Conservation (phyloP, 2,888 invertebrate species). For the Melipona beecheii region DNA sequence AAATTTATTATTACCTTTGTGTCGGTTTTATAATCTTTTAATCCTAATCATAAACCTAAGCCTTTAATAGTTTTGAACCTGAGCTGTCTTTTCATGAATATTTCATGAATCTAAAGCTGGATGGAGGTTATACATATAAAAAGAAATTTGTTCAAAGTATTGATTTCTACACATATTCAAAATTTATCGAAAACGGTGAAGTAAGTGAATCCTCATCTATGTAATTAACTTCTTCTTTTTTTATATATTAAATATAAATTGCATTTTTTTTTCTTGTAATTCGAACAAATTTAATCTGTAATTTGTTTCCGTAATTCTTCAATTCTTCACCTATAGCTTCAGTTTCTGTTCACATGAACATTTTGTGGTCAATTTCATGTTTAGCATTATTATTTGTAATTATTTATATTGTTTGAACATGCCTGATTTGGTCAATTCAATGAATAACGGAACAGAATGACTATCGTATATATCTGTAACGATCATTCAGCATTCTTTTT, state of each 20-base stretch:
- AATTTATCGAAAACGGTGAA: too few species aligned
- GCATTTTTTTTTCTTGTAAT: background rate
- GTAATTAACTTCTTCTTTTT: background rate
- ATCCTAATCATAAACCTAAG: too few species aligned
- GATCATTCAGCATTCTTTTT: slow-evolving; percentile 53
- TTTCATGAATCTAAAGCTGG: too few species aligned
- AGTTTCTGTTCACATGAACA: background rate
- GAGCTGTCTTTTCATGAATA: too few species aligned
- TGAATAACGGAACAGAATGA: slow-evolving; percentile 4
- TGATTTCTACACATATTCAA: too few species aligned
- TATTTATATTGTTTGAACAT: too few species aligned
- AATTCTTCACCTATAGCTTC: background rate
- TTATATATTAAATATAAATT: background rate
- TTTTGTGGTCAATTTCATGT: background rate
- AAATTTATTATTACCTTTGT: too few species aligned
- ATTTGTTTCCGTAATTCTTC: background rate
- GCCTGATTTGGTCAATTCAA: background rate
- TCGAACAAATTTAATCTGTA: background rate
- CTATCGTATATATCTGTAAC: slow-evolving; percentile 25
- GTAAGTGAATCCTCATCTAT: too few species aligned
- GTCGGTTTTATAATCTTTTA: too few species aligned
- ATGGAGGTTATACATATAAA: too few species aligned
- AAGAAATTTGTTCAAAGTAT: too few species aligned
- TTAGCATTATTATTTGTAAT: background rate
- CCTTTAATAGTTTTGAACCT: too few species aligned